These are phyloP conservation scores for Ochotona princeps DNA, from an alignment of 2,113 vertebrate species.

Conservation along the genomic window DNA sequence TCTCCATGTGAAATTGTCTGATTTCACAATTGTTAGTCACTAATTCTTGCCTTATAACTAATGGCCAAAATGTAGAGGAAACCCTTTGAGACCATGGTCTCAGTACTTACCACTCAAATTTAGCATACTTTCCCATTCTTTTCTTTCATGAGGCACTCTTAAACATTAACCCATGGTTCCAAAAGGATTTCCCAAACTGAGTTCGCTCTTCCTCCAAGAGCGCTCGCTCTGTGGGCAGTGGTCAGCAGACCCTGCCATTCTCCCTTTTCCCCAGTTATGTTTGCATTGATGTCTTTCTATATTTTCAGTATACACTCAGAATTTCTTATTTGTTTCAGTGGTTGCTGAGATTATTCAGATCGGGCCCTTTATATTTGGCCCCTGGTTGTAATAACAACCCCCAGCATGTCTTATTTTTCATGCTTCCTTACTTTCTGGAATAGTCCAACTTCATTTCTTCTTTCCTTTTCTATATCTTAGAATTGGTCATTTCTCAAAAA, in stretches of 20 bases:
- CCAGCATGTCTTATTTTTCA: not conserved
- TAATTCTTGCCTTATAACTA: not conserved
- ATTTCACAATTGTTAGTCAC: not conserved
- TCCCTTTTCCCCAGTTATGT: not conserved
- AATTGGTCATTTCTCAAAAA: not conserved
- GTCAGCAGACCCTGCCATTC: not conserved
- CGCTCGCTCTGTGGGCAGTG: not conserved
- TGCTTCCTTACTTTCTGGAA: not conserved
- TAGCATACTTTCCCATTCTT: not conserved
- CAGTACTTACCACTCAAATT: not conserved
- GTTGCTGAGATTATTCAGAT: not conserved
- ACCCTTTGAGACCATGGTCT: not conserved
- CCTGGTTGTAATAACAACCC: not conserved
- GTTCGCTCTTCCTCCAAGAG: not conserved
- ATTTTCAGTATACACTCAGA: not conserved
- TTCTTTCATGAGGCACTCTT: not conserved
- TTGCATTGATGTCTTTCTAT: not conserved
- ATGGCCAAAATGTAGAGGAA: not conserved
- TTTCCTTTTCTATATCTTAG: not conserved
- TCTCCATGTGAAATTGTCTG: not conserved
- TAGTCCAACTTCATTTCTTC: not conserved
- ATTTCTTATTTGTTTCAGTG: not conserved
- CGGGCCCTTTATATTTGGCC: not conserved
- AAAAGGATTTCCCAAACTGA: not conserved
- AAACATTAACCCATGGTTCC: not conserved